phyloP scores from a whole-genome alignment of 2,113 vertebrate genomes.

The Chauna torquata region DNA sequence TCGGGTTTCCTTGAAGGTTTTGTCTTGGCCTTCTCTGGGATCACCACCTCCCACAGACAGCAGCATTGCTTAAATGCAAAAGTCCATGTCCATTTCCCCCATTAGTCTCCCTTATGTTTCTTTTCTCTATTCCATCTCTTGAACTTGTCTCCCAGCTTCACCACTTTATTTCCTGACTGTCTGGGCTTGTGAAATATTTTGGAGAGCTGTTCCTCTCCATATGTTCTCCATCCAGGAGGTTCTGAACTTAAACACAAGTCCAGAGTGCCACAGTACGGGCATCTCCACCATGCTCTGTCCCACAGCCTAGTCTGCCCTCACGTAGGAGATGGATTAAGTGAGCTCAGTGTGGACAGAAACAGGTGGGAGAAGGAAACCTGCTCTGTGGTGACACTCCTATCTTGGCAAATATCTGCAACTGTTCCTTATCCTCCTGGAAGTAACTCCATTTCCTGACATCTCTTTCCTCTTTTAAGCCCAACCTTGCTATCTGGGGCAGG shows the following conservation, averaged over 20 bases:
- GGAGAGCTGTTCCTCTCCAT: background rate
- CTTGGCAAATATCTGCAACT: background rate
- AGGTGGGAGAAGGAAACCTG: background rate
- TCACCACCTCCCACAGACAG: background rate
- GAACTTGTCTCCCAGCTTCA: background rate
- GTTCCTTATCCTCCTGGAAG: background rate
- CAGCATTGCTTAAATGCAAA: background rate
- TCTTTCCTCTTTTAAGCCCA: background rate
- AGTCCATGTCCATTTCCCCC: background rate
- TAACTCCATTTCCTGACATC: background rate
- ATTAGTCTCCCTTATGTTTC: background rate
- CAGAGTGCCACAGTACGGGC: rapidly evolving
- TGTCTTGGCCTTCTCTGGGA: background rate
- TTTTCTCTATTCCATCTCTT: background rate
- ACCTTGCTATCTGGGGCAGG: background rate
- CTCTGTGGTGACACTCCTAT: background rate
- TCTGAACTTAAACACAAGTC: background rate
- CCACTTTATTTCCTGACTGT: background rate
- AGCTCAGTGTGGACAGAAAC: background rate
- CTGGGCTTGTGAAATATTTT: background rate
- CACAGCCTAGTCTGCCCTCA: background rate
- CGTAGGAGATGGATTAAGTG: background rate
- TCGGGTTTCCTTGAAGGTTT: background rate
- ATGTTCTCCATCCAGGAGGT: background rate
- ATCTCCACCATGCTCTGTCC: background rate